A percentile compares a stretch with the other conserved stretches of the same genome.
Evolutionary conservation across 2,113 vertebrate genomes (phyloP).

Genomic region (Plecturocebus donacophilus): DNA sequence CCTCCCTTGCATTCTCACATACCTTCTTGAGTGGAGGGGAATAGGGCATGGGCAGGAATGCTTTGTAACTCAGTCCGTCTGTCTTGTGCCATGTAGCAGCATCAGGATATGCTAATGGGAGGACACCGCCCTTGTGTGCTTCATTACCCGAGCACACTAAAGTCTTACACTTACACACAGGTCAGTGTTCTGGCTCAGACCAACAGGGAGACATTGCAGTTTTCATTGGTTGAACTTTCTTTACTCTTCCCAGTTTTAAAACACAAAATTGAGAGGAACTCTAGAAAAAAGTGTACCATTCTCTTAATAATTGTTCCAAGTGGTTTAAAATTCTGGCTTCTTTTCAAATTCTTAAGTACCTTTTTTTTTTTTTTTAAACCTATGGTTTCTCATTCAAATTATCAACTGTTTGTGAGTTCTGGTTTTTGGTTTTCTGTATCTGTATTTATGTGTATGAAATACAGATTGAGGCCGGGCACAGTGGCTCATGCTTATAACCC

Average conservation of each 20-base stretch:
- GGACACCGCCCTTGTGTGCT: background rate
- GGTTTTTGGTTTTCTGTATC: background rate
- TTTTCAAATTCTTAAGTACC: background rate
- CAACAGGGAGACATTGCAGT: background rate
- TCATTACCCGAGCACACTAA: background rate
- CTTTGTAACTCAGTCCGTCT: background rate
- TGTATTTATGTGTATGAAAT: background rate
- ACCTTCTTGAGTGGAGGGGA: background rate
- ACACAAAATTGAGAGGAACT: background rate
- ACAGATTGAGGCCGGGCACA: background rate
- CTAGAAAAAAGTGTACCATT: background rate
- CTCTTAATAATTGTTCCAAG: background rate
- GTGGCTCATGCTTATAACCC: no score
- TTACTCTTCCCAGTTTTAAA: conserved; percentile 1
- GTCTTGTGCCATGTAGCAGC: fast-evolving
- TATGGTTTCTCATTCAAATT: conserved; percentile 10
- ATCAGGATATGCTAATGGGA: background rate
- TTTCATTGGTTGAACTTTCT: background rate
- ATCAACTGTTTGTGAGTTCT: background rate
- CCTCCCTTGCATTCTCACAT: background rate
- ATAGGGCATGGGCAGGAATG: background rate
- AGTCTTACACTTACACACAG: fast-evolving
- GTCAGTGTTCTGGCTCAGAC: background rate
- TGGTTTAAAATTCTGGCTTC: background rate
- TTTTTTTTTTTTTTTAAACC: background rate